Evolutionary conservation across 2,888 invertebrate genomes (phyloP).

Genomic region (Cerastis leucographa): DNA sequence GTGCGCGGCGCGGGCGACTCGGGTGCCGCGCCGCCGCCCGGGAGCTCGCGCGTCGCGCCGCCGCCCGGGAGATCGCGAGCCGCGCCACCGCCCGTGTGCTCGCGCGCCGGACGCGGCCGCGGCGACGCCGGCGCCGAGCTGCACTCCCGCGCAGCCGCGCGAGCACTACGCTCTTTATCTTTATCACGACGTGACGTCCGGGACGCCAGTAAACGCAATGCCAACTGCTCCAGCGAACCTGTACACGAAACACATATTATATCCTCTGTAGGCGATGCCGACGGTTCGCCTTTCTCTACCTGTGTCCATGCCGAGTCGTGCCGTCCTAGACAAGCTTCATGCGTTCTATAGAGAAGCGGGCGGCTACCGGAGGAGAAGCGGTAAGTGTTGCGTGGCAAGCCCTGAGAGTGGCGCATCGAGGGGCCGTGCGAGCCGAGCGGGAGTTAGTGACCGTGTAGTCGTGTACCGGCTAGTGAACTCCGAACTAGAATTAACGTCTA

Average conservation of each 20-base stretch:
- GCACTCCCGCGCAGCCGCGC: slow-evolving; percentile 75
- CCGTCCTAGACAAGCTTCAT: slow-evolving; percentile 63
- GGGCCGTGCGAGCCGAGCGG: slow-evolving; percentile 59
- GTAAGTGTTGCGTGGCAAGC: slow-evolving; percentile 63
- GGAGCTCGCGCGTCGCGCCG: slow-evolving; percentile 92
- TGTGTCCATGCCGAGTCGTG: slow-evolving; percentile 53
- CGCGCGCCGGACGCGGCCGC: slow-evolving; percentile 92
- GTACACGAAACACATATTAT: slow-evolving; percentile 20
- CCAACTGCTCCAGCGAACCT: slow-evolving; percentile 88
- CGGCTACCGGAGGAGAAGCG: slow-evolving; percentile 59
- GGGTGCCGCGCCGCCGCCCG: slow-evolving; percentile 83
- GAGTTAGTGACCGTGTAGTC: slow-evolving; percentile 61
- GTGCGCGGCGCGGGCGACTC: slow-evolving; percentile 82
- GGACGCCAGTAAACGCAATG: slow-evolving; percentile 84
- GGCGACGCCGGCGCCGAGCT: slow-evolving; percentile 89
- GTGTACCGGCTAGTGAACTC: slow-evolving; percentile 60
- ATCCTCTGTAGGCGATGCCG: neutral
- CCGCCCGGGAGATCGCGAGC: slow-evolving; percentile 89
- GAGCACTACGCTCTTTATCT: slow-evolving; percentile 38
- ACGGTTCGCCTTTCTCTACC: slow-evolving; percentile 33
- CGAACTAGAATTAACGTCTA: slow-evolving; percentile 46
- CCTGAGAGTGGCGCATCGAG: slow-evolving; percentile 37
- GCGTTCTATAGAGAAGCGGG: slow-evolving; percentile 60
- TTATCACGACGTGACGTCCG: slow-evolving; percentile 66
- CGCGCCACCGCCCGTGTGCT: slow-evolving; percentile 88